These are phyloP conservation scores for Scaptodrosophila latifasciaeformis DNA, from an alignment of 2,888 invertebrate genomes.

Conservation along the genomic window DNA sequence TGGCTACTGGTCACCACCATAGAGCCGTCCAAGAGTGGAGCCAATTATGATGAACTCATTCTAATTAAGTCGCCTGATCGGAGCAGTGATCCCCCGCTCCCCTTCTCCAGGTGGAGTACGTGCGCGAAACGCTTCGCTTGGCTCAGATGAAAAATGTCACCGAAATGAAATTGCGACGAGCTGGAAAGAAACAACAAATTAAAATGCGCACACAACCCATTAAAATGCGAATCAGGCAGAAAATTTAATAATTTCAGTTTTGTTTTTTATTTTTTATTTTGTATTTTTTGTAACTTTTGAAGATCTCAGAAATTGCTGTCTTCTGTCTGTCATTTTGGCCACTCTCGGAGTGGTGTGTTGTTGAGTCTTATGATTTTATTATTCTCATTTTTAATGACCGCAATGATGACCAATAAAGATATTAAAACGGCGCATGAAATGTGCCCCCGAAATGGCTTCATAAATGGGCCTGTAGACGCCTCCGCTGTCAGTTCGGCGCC, in stretches of 20 bases:
- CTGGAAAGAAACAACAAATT: conserved; percentile 24
- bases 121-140: conserved; percentile 9
- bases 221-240: conserved; percentile 47
- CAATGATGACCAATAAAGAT: conserved; percentile 70
- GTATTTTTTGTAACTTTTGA: neutral
- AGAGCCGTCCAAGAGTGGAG: conserved; percentile 20
- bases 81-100: neutral
- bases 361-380: conserved; percentile 53
- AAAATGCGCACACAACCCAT: conserved; percentile 46
- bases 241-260: conserved; percentile 69
- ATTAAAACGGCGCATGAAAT: conserved; percentile 64
- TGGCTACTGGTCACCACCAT: conserved; percentile 25
- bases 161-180: conserved; percentile 14
- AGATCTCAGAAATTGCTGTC: conserved; percentile 6
- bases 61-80: conserved; percentile 53
- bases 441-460: conserved; percentile 59
- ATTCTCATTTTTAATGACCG: conserved; percentile 61
- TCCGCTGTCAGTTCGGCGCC: conserved; percentile 15
- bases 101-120: conserved; percentile 1
- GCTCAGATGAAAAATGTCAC: conserved; percentile 3
- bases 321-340: neutral
- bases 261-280: too few relatives aligned
- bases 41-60: conserved; percentile 50
- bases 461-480: conserved; percentile 53
- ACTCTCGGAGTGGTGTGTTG: neutral